Conservation (phyloP, 2,888 invertebrate genomes). For the Hetaerina titia region DNA sequence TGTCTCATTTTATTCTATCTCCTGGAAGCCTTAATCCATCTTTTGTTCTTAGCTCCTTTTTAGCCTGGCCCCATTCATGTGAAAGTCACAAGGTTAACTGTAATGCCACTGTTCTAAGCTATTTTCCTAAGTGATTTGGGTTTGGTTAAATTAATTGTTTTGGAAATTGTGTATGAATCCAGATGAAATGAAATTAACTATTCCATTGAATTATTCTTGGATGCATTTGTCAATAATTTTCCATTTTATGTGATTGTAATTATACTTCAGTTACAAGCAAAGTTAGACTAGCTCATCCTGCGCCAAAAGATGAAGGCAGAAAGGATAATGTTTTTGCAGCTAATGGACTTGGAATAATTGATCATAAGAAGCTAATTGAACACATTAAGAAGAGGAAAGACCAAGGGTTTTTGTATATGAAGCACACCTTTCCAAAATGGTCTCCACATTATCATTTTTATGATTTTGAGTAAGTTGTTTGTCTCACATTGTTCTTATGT, state of each 20-base stretch:
- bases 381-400: constrained; percentile 80
- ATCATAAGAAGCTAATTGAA: constrained; percentile 78
- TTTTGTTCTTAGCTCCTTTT: too few relatives aligned
- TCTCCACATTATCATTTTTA: constrained; percentile 88
- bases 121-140: too few relatives aligned
- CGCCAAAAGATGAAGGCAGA: not conserved
- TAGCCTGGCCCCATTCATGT: too few relatives aligned
- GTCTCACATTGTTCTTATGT: not conserved
- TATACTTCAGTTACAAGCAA: constrained; percentile 77
- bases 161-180: too few relatives aligned
- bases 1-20: too few relatives aligned
- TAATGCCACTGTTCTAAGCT: too few relatives aligned
- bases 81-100: too few relatives aligned
- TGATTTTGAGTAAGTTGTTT: constrained; percentile 82
- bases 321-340: constrained; percentile 16
- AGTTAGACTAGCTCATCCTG: constrained; percentile 61
- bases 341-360: constrained; percentile 73
- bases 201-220: too few relatives aligned
- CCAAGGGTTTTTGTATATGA: constrained; percentile 87
- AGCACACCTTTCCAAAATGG: constrained; percentile 85
- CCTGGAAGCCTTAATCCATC: too few relatives aligned
- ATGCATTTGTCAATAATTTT: not conserved
- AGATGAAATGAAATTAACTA: too few relatives aligned
- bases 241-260: not conserved
- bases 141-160: too few relatives aligned